Conservation (phyloP, 2,113 vertebrate genomes). For the Saguinus imperator region DNA sequence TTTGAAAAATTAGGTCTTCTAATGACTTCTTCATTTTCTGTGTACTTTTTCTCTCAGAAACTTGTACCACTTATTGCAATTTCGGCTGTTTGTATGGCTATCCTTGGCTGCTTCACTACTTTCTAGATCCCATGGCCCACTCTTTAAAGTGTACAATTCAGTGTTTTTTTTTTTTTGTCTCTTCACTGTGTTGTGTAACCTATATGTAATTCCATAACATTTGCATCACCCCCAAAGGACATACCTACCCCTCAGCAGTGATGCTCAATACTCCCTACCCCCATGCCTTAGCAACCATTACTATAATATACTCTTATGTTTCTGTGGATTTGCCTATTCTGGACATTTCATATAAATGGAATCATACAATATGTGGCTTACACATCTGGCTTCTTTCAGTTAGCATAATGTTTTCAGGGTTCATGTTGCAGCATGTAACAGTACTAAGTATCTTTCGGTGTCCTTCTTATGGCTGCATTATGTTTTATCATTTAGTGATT, state of each 20-base stretch:
- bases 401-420: not conserved
- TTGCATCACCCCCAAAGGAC: not conserved
- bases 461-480: not conserved
- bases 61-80: not conserved
- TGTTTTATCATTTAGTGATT: not conserved
- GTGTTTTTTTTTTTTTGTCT: slow-evolving; percentile 2
- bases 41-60: not conserved
- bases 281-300: not conserved
- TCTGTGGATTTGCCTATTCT: not conserved
- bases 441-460: not conserved
- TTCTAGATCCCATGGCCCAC: not conserved
- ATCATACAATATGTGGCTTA: not conserved
- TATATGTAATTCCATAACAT: not conserved
- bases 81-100: not conserved
- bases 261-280: not conserved
- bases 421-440: not conserved
- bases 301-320: not conserved
- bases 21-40: not conserved
- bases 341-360: not conserved
- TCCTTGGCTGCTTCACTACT: not conserved
- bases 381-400: not conserved
- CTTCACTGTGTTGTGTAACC: not conserved
- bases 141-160: not conserved
- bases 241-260: not conserved
- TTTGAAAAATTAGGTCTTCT: not conserved